Base-by-base conservation (phyloP, 2,797 vertebrate species). In the Acipenser oxyrinchus region DNA sequence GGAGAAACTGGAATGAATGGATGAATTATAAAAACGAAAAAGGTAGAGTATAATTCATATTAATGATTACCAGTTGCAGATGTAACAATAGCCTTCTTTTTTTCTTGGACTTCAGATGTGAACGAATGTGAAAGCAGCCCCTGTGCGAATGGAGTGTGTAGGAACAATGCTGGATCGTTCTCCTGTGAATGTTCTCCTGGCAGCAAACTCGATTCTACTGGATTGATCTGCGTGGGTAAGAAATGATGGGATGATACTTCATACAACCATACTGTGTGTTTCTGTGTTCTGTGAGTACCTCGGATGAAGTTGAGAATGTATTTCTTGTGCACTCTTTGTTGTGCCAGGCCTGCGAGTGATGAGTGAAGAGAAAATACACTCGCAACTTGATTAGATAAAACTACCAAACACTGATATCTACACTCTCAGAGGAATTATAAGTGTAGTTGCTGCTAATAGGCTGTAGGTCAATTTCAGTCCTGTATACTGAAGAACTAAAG, bases 141-240 rank as follows among this genome's bases (percentile, higher is more conserved):
- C 0, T 91, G 88, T 79, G 72, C 78, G 70, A 90, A 77, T 67
- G 82, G 84, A 53, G 79, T 74, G 55, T 91, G 89, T 74, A 87
- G 81, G 75, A 90, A 91, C 78, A 88, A 76, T 72, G 84, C 76
- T 48, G 88, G 89, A n/a, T 90, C 86, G 0, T 91, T 89, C 73
- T 69, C 8, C 64, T 91, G 89, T 71, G 84, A 88, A 15, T 91
- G 89, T 70, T 86, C 82, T 7, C 68, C 81, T 58, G 79, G 84
- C 74, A 88, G 86, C 75, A 87, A 85, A 70, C 63, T 88, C 77
- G 89, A 91, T 69, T 63, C 77, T 63, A 85, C 86, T 6, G 81
- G 83, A 51, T 75, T 88, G 18, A 78, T 89, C 53, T 91, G 89
- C 74, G 77, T 88, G 63, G 87, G 89, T 89, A 73, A 72, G 79